phyloP scores from a whole-genome alignment of 2,113 vertebrate genomes.

The Aldabrachelys gigantea region DNA sequence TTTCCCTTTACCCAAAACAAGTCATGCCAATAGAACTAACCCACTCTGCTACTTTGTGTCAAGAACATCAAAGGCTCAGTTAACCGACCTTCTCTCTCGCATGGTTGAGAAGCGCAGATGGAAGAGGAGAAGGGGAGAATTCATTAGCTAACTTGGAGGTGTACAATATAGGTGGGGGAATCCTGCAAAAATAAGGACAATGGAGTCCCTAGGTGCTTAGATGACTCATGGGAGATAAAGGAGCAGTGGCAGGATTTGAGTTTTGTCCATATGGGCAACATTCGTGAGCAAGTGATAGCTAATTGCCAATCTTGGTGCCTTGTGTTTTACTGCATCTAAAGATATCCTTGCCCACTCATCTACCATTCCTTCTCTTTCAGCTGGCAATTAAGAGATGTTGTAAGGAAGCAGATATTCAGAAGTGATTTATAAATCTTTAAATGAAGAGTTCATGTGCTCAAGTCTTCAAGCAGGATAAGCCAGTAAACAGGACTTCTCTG shows the following conservation, averaged over 20 bases:
- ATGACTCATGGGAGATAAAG: neutral
- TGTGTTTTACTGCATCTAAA: rapidly evolving
- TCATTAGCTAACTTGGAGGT: rapidly evolving
- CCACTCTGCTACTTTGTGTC: neutral
- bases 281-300: rapidly evolving
- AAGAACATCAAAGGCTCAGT: neutral
- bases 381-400: neutral
- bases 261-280: neutral
- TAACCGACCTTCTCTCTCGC: neutral
- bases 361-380: neutral
- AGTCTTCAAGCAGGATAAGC: neutral
- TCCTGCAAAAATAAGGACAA: rapidly evolving
- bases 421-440: neutral
- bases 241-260: rapidly evolving
- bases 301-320: neutral
- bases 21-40: neutral
- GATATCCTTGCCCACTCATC: rapidly evolving
- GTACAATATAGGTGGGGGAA: neutral
- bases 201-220: rapidly evolving
- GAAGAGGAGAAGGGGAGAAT: neutral
- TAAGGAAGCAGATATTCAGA: rapidly evolving
- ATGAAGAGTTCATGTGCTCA: neutral
- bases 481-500: neutral
- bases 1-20: neutral
- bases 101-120: rapidly evolving